A percentile compares a stretch with the other conserved stretches of the same genome.
Conservation (phyloP, 2,888 invertebrate genomes). For the Altica lythri region DNA sequence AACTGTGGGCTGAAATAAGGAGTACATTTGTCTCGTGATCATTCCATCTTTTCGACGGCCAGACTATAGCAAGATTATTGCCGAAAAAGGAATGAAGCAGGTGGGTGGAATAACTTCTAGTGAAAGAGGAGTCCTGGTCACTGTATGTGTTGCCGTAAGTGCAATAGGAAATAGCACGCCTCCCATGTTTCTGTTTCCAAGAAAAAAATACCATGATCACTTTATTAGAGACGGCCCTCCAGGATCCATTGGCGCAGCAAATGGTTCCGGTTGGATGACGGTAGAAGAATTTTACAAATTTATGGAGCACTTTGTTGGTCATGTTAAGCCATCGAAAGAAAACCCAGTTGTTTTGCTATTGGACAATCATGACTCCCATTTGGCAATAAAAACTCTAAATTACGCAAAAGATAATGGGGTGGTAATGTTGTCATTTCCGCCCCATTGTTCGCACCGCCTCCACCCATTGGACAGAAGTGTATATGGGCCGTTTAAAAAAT, state of each 20-base stretch:
- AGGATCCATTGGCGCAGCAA: conserved; percentile 35
- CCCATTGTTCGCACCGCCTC: conserved; percentile 11
- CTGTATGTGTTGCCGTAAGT: conserved; percentile 41
- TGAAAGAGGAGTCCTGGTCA: conserved; percentile 49
- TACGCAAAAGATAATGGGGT: background rate
- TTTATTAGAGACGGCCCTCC: conserved; percentile 29
- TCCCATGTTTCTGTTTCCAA: conserved; percentile 50
- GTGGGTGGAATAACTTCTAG: conserved; percentile 50
- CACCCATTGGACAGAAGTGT: conserved; percentile 13
- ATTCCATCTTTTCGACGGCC: too few relatives aligned
- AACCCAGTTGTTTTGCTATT: too few relatives aligned
- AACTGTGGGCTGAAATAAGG: too few relatives aligned
- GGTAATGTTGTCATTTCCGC: background rate
- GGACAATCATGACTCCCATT: too few relatives aligned
- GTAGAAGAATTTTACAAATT: conserved; percentile 31
- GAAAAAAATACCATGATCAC: conserved; percentile 36
- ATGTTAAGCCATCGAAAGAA: background rate
- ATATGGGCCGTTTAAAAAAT: conserved; percentile 18
- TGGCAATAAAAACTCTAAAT: too few relatives aligned
- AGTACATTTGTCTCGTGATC: too few relatives aligned
- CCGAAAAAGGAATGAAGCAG: conserved; percentile 49
- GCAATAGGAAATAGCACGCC: conserved; percentile 38
- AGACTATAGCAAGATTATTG: conserved; percentile 49
- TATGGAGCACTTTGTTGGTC: conserved; percentile 32
- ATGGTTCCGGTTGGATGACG: conserved; percentile 42